Base-by-base conservation (phyloP, 2,888 invertebrate genomes). In the Andrena dorsata region DNA sequence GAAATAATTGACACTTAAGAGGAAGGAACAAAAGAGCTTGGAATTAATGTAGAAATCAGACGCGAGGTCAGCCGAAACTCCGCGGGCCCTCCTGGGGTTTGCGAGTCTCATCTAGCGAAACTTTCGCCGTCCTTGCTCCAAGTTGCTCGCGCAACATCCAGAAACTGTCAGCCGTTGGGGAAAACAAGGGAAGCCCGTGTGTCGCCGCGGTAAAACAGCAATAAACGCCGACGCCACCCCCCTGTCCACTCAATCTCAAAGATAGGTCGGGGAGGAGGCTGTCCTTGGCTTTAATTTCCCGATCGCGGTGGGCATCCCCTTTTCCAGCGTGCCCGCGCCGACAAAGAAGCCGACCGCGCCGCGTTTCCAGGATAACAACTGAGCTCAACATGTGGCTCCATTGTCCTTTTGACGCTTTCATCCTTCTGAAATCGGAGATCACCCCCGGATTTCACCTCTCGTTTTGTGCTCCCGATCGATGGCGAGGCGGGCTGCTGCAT, bases 221-320 rank as follows among this genome's bases (percentile, higher is more conserved):
- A 77, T 69, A 71, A 13, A 80, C 51, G 63, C 68, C 68, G 32
- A 68, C 63, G 56, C 47, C 49, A 58, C 35, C 68, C 49, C 49
- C 23, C 32, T 49, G 51, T 28, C 49, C 61, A 23, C 70, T 68
- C 71, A 58, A 72, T 73, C 73, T 77, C 64, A 69, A 80, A 80
- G 77, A 77, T 68, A 79, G 63, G 66, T 60, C 66, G 28, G 53
- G 69, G 20, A 10, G 41, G 61, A 69, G 20, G 10, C 58, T 58
- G 81, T 77, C 81, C 81, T 78, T 81, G 81, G 81, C 74, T 74
- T 73, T 78, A 81, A 81, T 81, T 78, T 70, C 64, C 47, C 61
- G 65, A 78, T 69, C 77, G 30, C 51, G 47, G n/a, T 26, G 65
- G 53, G 49, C 71, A 30, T 51, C 47, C 80, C 72, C 53, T 35